Evolutionary conservation across 2,888 invertebrate species (phyloP).

Genomic region (Abscondita cerata): DNA sequence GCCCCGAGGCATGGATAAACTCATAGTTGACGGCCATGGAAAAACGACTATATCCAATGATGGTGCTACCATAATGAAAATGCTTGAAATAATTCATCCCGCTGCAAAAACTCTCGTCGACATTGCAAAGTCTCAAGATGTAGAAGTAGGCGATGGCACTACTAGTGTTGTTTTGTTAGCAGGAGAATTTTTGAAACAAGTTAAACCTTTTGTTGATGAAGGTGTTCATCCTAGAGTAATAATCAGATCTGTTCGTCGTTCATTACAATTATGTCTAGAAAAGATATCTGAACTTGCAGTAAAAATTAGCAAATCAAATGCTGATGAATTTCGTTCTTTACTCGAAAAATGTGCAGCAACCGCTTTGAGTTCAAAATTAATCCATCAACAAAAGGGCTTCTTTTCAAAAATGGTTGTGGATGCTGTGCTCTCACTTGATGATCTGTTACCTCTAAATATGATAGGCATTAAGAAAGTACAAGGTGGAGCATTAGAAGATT

Average conservation of each 20-base stretch:
- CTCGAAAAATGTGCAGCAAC: slow-evolving; percentile 93
- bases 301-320: slow-evolving; percentile 71
- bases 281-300: slow-evolving; percentile 86
- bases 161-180: slow-evolving; percentile 96
- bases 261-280: slow-evolving; percentile 80
- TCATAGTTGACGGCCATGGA: slow-evolving; percentile 89
- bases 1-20: slow-evolving; percentile 98
- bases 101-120: slow-evolving; percentile 98
- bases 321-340: slow-evolving; percentile 68
- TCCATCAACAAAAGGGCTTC: slow-evolving; percentile 93
- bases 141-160: slow-evolving; percentile 99
- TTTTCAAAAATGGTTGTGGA: slow-evolving; percentile 98
- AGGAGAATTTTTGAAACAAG: slow-evolving; percentile 92
- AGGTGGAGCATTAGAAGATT: slow-evolving; percentile 85
- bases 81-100: slow-evolving; percentile 97
- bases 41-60: slow-evolving; percentile 98
- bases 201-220: slow-evolving; percentile 96
- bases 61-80: slow-evolving; percentile 98
- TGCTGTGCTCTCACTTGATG: slow-evolving; percentile 91
- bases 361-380: slow-evolving; percentile 96
- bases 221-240: slow-evolving; percentile 95
- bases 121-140: slow-evolving; percentile 98
- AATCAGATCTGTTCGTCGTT: slow-evolving; percentile 86
- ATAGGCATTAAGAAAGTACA: slow-evolving; percentile 87
- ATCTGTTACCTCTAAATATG: slow-evolving; percentile 94